Base-by-base conservation (phyloP, 1,140 invertebrate genomes). In the Anoplolepis gracilipes region DNA sequence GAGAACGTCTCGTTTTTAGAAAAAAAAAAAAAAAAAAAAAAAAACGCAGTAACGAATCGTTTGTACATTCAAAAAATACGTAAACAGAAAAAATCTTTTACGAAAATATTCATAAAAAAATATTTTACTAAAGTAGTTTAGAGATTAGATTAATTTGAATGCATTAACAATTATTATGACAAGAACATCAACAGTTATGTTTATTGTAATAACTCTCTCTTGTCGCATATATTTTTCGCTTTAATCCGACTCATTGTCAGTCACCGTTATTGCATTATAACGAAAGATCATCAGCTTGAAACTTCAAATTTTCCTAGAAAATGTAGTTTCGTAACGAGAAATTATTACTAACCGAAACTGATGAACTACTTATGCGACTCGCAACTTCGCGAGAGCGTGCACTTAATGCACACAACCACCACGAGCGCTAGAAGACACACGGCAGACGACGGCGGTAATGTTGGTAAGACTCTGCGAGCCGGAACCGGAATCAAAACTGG, bases 401-500 rank as follows among this genome's bases (percentile, higher is more conserved):
- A 76, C 33, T 86, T 82, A 89, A 86, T 22, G 61, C 77, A 49
- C 77, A 49, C 39, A 77, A 88, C 84, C 77, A 61, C 69, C 55
- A 70, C 73, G 69, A 57, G 25, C 57, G 6, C 4, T 13, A 33
- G 10, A 77, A 86, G 46, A 53, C 53, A 46, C 87, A 16, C 13
- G 65, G 64, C 61, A 77, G 78, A 57, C 53, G 81, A 55, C 25
- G 64, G 25, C 16, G 22, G 36, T 72, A 53, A 49, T 49, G 13
- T 1, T 49, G 16, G 16, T 72, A 75, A 42, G 65, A 57, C 42
- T 72, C 39, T 30, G 77, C n/a, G 78, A 84, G 73, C 59, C 59
- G 87, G 61, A 89, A 89, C 46, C 59, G 10, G 30, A 84, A 89
- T 89, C 88, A 86, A 75, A 89, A 89, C 87, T 42, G 67, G 46